Percentiles rank a stretch among this genome's conserved stretches.
phyloP scores from a whole-genome alignment of 2,113 vertebrate species.

The Capra hircus region DNA sequence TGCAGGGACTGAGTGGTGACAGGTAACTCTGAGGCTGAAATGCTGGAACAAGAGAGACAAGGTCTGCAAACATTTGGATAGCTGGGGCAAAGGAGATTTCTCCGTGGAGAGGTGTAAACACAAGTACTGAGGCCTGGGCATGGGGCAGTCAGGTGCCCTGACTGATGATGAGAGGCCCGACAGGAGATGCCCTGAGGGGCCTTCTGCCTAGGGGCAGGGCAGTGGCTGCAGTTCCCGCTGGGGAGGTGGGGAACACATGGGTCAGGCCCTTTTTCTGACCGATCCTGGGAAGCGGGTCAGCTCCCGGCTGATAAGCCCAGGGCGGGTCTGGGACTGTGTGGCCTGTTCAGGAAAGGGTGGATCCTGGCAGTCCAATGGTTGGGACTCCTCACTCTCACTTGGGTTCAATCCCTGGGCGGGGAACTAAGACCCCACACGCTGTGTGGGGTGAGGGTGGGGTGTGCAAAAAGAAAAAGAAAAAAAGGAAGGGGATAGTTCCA shows the following conservation, averaged over 20 bases:
- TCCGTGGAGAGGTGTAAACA: background rate
- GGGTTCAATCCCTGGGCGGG: background rate
- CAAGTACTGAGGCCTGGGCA: accelerated
- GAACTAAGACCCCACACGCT: background rate
- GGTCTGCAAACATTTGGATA: background rate
- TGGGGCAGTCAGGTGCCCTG: background rate
- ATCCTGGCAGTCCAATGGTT: background rate
- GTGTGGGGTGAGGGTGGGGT: background rate
- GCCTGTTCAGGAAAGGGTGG: background rate
- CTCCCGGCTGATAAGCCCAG: background rate
- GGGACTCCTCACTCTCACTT: background rate
- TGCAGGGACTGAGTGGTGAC: background rate
- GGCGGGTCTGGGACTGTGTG: background rate
- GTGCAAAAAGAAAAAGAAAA: background rate
- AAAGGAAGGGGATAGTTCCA: background rate
- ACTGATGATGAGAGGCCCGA: background rate
- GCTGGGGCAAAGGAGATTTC: background rate
- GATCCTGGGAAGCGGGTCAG: background rate
- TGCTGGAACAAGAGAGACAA: background rate
- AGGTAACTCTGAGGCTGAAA: background rate
- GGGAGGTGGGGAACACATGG: background rate
- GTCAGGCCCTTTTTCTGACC: background rate
- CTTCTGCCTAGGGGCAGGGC: background rate
- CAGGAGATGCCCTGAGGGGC: background rate
- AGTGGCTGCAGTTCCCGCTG: accelerated